A percentile compares a stretch with the other conserved stretches of the same genome.
Conservation (phyloP, 2,113 vertebrate species). For the Barnardius zonarius region DNA sequence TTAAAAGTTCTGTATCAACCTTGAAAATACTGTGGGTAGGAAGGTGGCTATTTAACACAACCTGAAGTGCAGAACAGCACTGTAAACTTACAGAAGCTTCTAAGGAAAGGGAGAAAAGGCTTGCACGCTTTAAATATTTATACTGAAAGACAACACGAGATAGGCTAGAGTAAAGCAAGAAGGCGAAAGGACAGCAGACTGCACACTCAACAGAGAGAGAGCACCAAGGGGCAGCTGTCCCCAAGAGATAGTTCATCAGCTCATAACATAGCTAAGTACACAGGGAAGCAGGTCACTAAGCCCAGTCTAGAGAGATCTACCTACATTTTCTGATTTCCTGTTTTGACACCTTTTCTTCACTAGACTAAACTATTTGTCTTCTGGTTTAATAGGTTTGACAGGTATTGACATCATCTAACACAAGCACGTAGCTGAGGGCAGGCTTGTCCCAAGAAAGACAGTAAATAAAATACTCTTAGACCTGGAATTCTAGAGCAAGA, state of each 20-base stretch:
- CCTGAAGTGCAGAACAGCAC: background rate
- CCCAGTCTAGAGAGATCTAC: fast-evolving
- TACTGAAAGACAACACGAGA: background rate
- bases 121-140: background rate
- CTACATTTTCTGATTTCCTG: background rate
- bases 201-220: background rate
- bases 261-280: background rate
- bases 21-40: background rate
- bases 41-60: background rate
- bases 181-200: background rate
- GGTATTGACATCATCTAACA: background rate
- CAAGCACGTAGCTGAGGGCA: background rate
- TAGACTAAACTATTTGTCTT: background rate
- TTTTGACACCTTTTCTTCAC: background rate
- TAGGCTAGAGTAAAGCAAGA: background rate
- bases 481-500: background rate
- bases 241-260: background rate
- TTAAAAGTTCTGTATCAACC: background rate
- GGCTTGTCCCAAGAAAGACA: background rate
- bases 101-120: background rate
- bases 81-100: background rate
- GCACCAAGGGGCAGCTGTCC: background rate
- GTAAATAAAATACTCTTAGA: background rate
- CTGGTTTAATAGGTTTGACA: background rate
- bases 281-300: background rate